phyloP scores from a whole-genome alignment of 2,888 invertebrate species.

The Drosophila kanekoi region DNA sequence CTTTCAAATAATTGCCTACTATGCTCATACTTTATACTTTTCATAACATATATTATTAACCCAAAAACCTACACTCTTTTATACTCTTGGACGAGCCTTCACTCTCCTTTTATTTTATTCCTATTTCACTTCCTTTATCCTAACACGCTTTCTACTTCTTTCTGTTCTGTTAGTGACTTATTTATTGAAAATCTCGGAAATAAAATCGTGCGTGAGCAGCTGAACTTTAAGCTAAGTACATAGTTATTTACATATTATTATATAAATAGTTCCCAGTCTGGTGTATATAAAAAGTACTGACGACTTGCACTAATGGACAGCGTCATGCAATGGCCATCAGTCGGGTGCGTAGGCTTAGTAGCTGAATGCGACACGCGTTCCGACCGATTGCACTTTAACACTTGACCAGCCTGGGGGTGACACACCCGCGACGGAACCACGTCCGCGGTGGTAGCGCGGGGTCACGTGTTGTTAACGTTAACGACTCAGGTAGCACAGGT shows the following conservation, averaged over 20 bases:
- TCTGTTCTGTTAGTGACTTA: no score
- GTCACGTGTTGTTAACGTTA: slow-evolving; percentile 74
- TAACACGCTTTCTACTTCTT: no score
- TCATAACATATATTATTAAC: no score
- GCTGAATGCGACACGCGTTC: slow-evolving; percentile 57
- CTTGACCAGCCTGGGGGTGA: slow-evolving; percentile 63
- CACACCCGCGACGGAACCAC: slow-evolving; percentile 47
- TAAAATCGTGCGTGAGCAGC: no score
- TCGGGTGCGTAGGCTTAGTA: slow-evolving; percentile 45
- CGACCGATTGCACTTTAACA: slow-evolving; percentile 78
- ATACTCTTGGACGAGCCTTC: no score
- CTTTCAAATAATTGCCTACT: not conserved
- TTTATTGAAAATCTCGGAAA: no score
- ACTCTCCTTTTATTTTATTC: no score
- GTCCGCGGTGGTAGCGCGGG: slow-evolving; percentile 43
- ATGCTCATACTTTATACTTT: not conserved
- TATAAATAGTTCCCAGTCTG: slow-evolving; percentile 3
- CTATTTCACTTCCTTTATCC: no score
- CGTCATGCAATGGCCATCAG: slow-evolving; percentile 56
- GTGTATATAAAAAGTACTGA: slow-evolving; percentile 36
- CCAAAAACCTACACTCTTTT: no score
- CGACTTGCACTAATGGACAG: slow-evolving; percentile 73
- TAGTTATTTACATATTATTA: slow-evolving; percentile 23
- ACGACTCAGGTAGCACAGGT: slow-evolving; percentile 64
- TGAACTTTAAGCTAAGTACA: not conserved